Evolutionary conservation across 2,113 vertebrate species (phyloP).

Genomic region (Synchiropus splendidus): DNA sequence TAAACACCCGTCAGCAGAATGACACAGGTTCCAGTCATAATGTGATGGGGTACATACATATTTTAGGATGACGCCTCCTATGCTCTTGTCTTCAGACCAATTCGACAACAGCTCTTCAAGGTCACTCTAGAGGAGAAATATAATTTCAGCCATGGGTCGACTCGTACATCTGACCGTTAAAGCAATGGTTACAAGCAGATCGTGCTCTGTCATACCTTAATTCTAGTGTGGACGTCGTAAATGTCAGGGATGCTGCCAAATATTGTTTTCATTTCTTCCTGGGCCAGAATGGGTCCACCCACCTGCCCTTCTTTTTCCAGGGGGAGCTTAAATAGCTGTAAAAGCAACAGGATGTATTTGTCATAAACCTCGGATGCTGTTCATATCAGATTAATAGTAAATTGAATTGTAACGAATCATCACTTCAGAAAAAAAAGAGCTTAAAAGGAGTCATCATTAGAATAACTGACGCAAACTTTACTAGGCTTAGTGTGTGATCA

Average conservation of each 20-base stretch:
- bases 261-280: conserved; percentile 95
- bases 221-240: conserved; percentile 89
- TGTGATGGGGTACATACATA: conserved; percentile 73
- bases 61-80: conserved; percentile 90
- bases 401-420: too few species aligned
- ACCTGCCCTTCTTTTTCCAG: conserved; percentile 91
- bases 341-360: not conserved
- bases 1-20: not conserved
- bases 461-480: too few species aligned
- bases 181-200: too few species aligned
- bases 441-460: too few species aligned
- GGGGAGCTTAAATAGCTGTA: conserved; percentile 87
- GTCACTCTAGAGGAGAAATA: conserved; percentile 69
- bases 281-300: conserved; percentile 91
- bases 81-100: conserved; percentile 88
- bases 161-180: not conserved
- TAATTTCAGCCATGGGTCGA: not conserved
- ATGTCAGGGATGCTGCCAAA: conserved; percentile 98
- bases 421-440: too few species aligned
- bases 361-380: too few species aligned
- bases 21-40: too few species aligned
- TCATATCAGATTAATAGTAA: too few species aligned
- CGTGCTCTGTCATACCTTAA: conserved; percentile 84
- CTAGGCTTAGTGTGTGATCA: too few species aligned
- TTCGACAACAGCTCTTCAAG: conserved; percentile 88